Base-by-base conservation (phyloP, 2,797 vertebrate species). In the Spondyliosoma cantharus region DNA sequence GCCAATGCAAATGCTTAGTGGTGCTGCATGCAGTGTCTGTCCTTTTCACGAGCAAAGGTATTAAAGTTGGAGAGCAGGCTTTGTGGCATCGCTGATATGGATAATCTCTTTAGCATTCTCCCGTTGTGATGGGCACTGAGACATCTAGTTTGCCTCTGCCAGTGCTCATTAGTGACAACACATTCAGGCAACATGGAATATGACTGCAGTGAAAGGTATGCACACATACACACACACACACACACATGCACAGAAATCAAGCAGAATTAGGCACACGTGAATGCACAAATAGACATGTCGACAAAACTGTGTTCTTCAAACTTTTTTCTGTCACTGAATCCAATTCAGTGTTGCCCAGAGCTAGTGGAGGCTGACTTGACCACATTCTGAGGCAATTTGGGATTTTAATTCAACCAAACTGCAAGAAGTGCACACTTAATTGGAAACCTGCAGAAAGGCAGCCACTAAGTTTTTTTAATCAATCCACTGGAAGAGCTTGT, bases 41-140 rank as follows among this genome's bases (percentile, higher is more conserved):
- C 61, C 78, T 87, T 84, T 86, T 79, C 72, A 70, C 82, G 70
- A 84, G 88, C 78, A 71, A 74, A 86, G 84, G 88, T 90, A 90
- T 89, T 87, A 84, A 85, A 91, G 78, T 83, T 84, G 59, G 81
- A 88, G 82, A 87, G 82, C 59, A 57, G 84, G 77, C 77, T 87
- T 84, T 87, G 82, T 90, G 81, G 82, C 81, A 72, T 50, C 61
- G 66, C 71, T 80, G 80, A 90, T 81, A 84, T 29, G 64, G 87
- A 81, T 91, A 89, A 92, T 91, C 85, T 89, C 81, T 76, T 91
- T 86, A 90, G 78, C 86, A 80, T 90, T 88, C 88, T 78, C 80
- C 86, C 80, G 74, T 76, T 84, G 88, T 81, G 71, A 78, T 82
- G 86, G 84, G 73, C 81, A 86, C 76, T 63, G 85, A 85, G 80